phyloP scores from a whole-genome alignment of 2,797 vertebrate species.

The Esox lucius region DNA sequence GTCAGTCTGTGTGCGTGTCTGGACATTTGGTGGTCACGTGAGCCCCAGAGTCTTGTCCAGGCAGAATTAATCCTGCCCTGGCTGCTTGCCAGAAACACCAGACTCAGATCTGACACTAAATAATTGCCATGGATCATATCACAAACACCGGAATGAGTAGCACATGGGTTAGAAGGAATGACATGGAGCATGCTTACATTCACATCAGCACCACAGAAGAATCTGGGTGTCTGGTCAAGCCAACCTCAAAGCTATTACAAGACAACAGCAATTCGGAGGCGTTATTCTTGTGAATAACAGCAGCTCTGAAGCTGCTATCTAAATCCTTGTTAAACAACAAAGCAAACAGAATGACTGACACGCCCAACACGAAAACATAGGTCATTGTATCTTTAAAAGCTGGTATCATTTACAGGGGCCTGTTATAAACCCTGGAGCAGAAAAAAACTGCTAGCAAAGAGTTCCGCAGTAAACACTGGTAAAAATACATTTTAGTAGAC shows the following conservation, averaged over 20 bases:
- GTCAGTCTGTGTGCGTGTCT: background rate
- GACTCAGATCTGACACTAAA: background rate
- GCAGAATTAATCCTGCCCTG: background rate
- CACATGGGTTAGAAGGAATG: background rate
- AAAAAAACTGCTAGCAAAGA: background rate
- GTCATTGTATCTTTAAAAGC: background rate
- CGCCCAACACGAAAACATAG: background rate
- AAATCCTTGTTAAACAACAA: conserved; percentile 2
- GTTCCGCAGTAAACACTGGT: background rate
- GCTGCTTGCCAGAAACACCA: background rate
- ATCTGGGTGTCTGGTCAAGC: conserved; percentile 1
- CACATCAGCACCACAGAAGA: conserved; percentile 65
- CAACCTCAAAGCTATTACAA: background rate
- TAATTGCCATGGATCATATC: background rate
- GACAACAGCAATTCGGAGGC: background rate
- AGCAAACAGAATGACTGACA: conserved; percentile 12
- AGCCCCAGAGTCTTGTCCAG: background rate
- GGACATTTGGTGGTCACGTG: background rate
- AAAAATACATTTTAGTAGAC: conserved; percentile 7
- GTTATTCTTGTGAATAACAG: background rate
- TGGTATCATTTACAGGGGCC: background rate
- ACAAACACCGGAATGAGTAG: background rate
- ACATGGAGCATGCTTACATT: conserved; percentile 84
- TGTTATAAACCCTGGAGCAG: background rate
- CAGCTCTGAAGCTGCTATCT: background rate